phyloP scores from a whole-genome alignment of 1,140 invertebrate genomes.

The Bombus balteatus region DNA sequence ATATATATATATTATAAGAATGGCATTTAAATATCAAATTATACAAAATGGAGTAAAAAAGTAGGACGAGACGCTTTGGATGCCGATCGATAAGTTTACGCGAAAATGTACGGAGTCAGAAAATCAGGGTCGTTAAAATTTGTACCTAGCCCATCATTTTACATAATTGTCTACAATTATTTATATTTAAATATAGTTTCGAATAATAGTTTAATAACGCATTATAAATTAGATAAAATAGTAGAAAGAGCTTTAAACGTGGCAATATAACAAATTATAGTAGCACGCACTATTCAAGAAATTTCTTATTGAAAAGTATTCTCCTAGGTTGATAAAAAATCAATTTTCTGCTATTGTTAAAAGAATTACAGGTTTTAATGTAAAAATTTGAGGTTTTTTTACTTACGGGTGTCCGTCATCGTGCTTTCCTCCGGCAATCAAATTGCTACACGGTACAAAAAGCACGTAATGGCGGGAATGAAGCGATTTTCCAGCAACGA shows the following conservation, averaged over 20 bases:
- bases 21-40: slow-evolving; percentile 24
- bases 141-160: not conserved
- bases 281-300: not conserved
- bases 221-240: not conserved
- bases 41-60: slow-evolving; percentile 28
- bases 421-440: slow-evolving; percentile 41
- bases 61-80: slow-evolving; percentile 28
- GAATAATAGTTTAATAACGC: not conserved
- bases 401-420: slow-evolving; percentile 80
- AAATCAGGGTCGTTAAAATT: not conserved
- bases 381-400: slow-evolving; percentile 39
- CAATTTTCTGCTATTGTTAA: not conserved
- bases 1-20: not conserved
- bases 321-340: slow-evolving; percentile 16
- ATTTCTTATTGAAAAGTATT: not conserved
- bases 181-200: not conserved
- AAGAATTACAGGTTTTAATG: not conserved
- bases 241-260: not conserved
- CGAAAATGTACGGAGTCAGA: not conserved
- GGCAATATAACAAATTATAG: not conserved
- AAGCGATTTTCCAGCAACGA: slow-evolving; percentile 31
- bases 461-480: slow-evolving; percentile 70
- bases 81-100: slow-evolving; percentile 40
- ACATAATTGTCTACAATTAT: not conserved
- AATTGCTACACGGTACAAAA: slow-evolving; percentile 36